Base-by-base conservation (phyloP, 2,888 invertebrate species). In the Microplitis manilae region DNA sequence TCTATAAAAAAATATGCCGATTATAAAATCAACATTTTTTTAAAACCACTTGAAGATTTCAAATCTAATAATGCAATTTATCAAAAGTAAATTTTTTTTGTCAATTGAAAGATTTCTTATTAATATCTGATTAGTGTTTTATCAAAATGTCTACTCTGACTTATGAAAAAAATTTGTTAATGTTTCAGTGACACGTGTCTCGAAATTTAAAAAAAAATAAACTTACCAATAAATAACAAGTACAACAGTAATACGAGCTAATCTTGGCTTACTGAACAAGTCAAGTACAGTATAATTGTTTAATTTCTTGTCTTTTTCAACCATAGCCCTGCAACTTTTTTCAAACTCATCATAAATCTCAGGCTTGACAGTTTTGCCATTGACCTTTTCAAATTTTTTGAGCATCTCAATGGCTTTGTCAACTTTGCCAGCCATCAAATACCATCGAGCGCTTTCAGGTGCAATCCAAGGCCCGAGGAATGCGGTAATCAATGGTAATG, bases 401-500 rank as follows among this genome's bases (percentile, higher is more conserved):
- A 97, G 91, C 81, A 97, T 96, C 0, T 90, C 91, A 1, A 96
- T 91, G 0, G 97, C 96, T 86, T 94, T 94, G 85, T 95, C 95
- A 0, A 95, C 92, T 86, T 94, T 93, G 1, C 96, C 96, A 90
- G 95, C 95, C 0, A 96, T 96, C 6, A 96, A 94, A 76, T 97
- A 91, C 97, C 97, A 97, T 84, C 96, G 88, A 13, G 96, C 96
- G 83, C 96, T 96, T 90, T 96, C 96, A 0, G 96, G 96, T 1
- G 96, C 94, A 38, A 95, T 86, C 92, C 94, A 94, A 0, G 96
- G 96, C 0, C 95, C 95, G 0, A 94, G 88, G 20, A 94, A 91
- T 0, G 94, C 95, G 41, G 95, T 88, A 0, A 93, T 89, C 80
- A 96, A 92, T 0, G 97, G 97, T 0, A 93, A 92, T 15, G 96